phyloP scores from a whole-genome alignment of 1,140 invertebrate genomes.

The Carcinoscorpius rotundicauda region DNA sequence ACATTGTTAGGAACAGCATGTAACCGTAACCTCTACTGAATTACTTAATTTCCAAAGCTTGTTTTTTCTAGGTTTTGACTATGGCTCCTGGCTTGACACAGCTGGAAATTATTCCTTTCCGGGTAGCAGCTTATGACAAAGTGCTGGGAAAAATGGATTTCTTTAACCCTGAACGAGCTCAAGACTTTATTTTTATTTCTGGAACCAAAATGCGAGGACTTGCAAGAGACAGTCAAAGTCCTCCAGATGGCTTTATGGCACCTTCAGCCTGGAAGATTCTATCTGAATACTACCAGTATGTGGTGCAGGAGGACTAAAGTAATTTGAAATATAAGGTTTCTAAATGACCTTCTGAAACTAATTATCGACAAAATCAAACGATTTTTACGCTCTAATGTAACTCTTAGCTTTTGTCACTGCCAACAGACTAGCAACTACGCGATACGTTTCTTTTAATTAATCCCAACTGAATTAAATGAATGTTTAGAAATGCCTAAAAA shows the following conservation, averaged over 20 bases:
- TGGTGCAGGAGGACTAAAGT: too few relatives aligned
- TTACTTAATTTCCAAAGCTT: background rate
- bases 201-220: slow-evolving; percentile 85
- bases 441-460: too few relatives aligned
- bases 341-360: too few relatives aligned
- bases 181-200: slow-evolving; percentile 96
- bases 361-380: too few relatives aligned
- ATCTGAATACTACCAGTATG: slow-evolving; percentile 56
- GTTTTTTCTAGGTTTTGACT: slow-evolving; percentile 48
- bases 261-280: slow-evolving; percentile 86
- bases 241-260: slow-evolving; percentile 83
- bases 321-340: too few relatives aligned
- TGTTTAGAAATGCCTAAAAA: too few relatives aligned
- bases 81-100: slow-evolving; percentile 82
- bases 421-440: too few relatives aligned
- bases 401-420: too few relatives aligned
- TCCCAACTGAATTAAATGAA: too few relatives aligned
- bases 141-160: slow-evolving; percentile 77
- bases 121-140: slow-evolving; percentile 92
- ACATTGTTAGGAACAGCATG: too few relatives aligned
- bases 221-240: slow-evolving; percentile 20
- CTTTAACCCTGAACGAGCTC: slow-evolving; percentile 71
- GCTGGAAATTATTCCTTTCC: slow-evolving; percentile 94
- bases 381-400: too few relatives aligned
- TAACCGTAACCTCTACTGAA: too few relatives aligned